Evolutionary conservation across 2,113 vertebrate species (phyloP).

Genomic region (Hoplias malabaricus): DNA sequence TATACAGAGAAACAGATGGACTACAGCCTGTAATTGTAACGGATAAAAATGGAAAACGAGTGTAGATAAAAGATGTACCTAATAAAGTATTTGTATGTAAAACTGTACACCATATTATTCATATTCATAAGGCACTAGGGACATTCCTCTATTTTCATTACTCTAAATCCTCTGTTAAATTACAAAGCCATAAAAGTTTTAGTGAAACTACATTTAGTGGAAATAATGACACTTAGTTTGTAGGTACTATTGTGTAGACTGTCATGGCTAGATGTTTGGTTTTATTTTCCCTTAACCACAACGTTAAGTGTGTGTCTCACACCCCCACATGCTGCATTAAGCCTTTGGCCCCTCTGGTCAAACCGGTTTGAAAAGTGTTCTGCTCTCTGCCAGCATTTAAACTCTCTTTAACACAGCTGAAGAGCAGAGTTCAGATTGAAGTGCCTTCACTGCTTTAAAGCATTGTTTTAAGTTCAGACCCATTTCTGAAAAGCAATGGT

Average conservation of each 20-base stretch:
- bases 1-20: no score
- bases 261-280: constrained; percentile 22
- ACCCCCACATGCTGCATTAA: constrained; percentile 43
- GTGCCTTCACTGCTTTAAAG: constrained; percentile 19
- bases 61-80: no score
- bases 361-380: constrained; percentile 51
- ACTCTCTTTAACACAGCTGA: constrained; percentile 36
- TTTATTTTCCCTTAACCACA: constrained; percentile 41
- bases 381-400: constrained; percentile 40
- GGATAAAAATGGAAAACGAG: no score
- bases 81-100: no score
- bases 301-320: constrained; percentile 38
- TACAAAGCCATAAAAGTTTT: no score
- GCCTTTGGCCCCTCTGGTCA: constrained; percentile 53
- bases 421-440: constrained; percentile 25
- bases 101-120: background rate
- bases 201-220: background rate
- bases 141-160: no score
- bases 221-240: background rate
- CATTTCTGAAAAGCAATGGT: background rate
- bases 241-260: background rate
- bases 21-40: no score
- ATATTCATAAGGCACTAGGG: background rate
- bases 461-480: background rate
- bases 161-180: background rate